These are phyloP conservation scores for Xestoiulus laeticollis DNA, from an alignment of 2,888 invertebrate species.

Conservation along the genomic window DNA sequence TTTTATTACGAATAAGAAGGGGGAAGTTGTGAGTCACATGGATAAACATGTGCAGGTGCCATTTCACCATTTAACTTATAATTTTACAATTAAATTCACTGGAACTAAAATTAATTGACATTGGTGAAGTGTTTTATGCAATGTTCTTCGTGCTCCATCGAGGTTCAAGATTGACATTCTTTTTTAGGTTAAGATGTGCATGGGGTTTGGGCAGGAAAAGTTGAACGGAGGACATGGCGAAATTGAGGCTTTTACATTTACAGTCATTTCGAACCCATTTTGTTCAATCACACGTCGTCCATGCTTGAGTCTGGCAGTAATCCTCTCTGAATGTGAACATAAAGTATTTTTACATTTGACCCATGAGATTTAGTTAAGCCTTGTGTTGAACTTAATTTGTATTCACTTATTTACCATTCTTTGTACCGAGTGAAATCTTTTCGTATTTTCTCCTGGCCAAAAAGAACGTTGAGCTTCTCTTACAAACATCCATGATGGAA, in stretches of 20 bases:
- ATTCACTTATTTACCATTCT: background rate
- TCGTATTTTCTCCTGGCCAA: background rate
- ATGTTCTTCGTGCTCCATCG: background rate
- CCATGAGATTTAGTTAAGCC: background rate
- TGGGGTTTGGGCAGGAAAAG: background rate
- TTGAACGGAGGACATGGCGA: background rate
- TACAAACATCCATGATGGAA: constrained; percentile 10
- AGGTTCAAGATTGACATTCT: constrained; percentile 14
- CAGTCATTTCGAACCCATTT: background rate
- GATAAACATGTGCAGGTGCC: background rate
- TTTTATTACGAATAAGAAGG: constrained; percentile 36
- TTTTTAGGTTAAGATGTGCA: background rate
- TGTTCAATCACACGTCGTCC: constrained; percentile 1
- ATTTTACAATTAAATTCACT: background rate
- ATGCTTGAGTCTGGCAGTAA: constrained; percentile 24
- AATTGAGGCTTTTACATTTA: constrained; percentile 4
- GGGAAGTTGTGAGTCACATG: background rate
- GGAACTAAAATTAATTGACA: background rate
- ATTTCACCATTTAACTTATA: background rate
- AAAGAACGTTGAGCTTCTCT: constrained; percentile 30
- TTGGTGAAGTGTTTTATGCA: background rate
- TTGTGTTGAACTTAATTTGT: background rate
- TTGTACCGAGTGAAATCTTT: background rate
- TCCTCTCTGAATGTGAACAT: background rate
- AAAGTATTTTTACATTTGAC: background rate